These are phyloP conservation scores for Blastomussa wellsi DNA, from an alignment of 92 coral and sea anemone species.

Conservation along the genomic window DNA sequence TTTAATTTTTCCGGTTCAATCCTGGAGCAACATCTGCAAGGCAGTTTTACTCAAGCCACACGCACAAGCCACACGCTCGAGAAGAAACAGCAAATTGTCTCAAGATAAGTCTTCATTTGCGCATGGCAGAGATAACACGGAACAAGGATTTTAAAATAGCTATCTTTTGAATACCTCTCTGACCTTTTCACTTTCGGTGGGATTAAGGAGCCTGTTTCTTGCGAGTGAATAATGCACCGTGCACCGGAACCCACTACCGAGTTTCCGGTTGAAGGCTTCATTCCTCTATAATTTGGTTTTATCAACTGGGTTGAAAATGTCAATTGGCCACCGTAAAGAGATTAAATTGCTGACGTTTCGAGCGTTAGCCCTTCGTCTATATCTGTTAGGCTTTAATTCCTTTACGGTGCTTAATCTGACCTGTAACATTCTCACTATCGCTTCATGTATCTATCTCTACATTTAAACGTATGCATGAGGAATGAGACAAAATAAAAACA, in stretches of 20 bases:
- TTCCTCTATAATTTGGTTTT: no score
- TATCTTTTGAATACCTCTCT: not conserved
- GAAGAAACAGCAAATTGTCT: not conserved
- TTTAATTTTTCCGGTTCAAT: not conserved
- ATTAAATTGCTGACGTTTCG: no score
- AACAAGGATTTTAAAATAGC: not conserved
- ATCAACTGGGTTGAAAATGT: no score
- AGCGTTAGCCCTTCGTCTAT: no score
- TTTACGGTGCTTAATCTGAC: not conserved
- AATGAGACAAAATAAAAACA: not conserved
- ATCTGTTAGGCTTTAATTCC: slow-evolving; percentile 18
- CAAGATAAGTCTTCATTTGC: not conserved
- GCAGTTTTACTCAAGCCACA: not conserved
- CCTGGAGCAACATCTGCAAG: not conserved
- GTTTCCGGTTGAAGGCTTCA: slow-evolving; percentile 61
- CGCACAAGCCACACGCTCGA: not conserved
- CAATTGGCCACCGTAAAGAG: no score
- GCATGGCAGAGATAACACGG: not conserved
- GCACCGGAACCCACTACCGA: slow-evolving; percentile 40
- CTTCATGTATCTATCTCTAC: not conserved
- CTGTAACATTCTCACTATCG: not conserved
- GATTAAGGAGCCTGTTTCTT: not conserved
- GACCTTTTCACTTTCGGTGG: slow-evolving; percentile 6
- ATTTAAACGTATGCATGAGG: not conserved
- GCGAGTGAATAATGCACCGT: not conserved